Evolutionary conservation across 2,113 vertebrate species (phyloP).

Genomic region (Mesembrinibis cayennensis): DNA sequence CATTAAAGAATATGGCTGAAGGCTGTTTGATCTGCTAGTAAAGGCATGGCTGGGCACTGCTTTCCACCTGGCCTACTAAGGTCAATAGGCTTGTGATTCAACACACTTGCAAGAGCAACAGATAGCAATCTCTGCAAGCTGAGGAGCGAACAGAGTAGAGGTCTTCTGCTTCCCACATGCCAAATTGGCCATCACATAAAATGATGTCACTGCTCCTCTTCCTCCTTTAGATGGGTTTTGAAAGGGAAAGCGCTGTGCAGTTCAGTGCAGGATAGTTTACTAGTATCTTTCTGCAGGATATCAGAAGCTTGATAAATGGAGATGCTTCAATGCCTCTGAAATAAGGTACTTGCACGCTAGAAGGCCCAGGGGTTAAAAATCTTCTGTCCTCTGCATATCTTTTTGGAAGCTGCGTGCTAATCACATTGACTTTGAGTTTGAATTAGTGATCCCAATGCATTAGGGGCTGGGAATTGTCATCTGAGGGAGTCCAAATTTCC

Average conservation of each 20-base stretch:
- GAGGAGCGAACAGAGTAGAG: background rate
- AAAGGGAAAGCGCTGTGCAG: background rate
- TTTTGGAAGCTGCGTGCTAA: background rate
- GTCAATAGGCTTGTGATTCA: background rate
- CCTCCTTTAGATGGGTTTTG: background rate
- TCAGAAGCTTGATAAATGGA: background rate
- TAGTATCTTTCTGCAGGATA: background rate
- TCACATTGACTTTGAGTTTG: background rate
- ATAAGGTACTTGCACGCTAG: background rate
- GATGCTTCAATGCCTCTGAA: background rate
- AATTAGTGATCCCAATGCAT: background rate
- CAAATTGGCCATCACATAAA: background rate
- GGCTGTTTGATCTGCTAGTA: background rate
- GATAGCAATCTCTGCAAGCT: background rate
- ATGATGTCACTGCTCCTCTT: background rate
- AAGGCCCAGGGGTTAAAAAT: background rate
- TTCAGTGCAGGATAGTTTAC: background rate
- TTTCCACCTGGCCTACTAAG: background rate
- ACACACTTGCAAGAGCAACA: background rate
- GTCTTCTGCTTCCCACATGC: background rate
- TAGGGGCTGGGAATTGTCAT: background rate
- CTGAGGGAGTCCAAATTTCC: background rate
- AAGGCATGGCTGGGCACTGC: background rate
- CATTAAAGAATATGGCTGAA: background rate
- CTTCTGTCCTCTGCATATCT: background rate